phyloP scores from a whole-genome alignment of 2,797 vertebrate species.

The Florisuga fusca region DNA sequence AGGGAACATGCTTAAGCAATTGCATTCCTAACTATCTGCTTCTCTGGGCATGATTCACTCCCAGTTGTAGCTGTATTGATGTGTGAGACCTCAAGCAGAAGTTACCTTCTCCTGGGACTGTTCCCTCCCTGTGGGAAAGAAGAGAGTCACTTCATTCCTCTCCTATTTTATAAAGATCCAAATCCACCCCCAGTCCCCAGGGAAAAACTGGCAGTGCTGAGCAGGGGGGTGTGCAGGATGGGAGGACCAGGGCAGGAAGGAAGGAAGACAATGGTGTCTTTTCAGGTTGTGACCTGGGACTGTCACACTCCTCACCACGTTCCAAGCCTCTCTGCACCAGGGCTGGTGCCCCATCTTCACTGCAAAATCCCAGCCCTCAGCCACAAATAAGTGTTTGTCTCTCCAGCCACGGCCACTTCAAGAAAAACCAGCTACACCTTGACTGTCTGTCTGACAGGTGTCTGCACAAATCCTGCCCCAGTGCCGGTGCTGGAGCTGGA shows the following conservation, averaged over 20 bases:
- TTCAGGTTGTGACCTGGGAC: too few species aligned
- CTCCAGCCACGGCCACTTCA: neutral
- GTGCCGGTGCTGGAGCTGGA: neutral
- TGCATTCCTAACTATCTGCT: conserved; percentile 50
- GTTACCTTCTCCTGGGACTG: neutral
- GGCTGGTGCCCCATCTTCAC: neutral
- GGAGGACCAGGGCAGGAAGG: too few species aligned
- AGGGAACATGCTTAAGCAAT: conserved; percentile 19
- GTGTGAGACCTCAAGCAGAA: neutral
- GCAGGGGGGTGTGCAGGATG: too few species aligned
- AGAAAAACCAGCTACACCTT: neutral
- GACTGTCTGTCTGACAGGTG: neutral
- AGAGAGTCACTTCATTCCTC: neutral
- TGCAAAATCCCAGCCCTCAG: neutral
- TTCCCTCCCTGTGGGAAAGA: neutral
- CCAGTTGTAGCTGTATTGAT: fast-evolving
- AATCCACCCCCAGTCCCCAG: too few species aligned
- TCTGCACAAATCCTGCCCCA: neutral
- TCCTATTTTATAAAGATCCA: too few species aligned
- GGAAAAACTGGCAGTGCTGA: too few species aligned
- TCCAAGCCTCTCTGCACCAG: too few species aligned
- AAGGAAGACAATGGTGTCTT: too few species aligned
- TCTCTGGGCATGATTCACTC: conserved; percentile 11
- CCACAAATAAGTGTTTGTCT: too few species aligned
- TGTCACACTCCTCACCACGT: too few species aligned